Conservation (phyloP, 92 coral and sea anemone species). For the Porites rus region DNA sequence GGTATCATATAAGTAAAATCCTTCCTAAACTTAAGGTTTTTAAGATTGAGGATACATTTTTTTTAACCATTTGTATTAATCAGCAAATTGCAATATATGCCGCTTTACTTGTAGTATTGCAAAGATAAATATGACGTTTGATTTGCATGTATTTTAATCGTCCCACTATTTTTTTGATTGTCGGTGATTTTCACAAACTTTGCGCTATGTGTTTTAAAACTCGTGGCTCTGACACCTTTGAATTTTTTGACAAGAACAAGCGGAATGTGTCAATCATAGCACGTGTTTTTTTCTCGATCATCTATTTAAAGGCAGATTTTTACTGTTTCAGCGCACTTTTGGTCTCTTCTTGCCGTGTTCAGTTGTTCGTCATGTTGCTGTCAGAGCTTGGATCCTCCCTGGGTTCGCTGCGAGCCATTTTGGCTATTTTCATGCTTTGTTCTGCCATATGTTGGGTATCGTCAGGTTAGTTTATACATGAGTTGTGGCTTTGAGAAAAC, state of each 20-base stretch:
- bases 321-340: neutral
- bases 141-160: too few species aligned
- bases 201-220: neutral
- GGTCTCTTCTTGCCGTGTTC: neutral
- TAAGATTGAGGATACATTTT: too few species aligned
- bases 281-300: neutral
- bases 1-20: too few species aligned
- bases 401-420: neutral
- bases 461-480: neutral
- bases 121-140: too few species aligned
- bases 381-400: neutral
- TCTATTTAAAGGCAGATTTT: neutral
- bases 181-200: neutral
- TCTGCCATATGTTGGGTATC: neutral
- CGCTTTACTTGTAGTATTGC: too few species aligned
- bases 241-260: neutral
- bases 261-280: neutral
- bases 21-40: too few species aligned
- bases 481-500: too few species aligned
- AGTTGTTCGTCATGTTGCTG: neutral
- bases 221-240: constrained; percentile 13
- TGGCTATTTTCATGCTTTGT: neutral
- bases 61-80: too few species aligned
- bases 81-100: too few species aligned
- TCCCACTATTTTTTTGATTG: too few species aligned